A percentile compares a stretch with the other conserved stretches of the same genome.
Evolutionary conservation across 2,113 vertebrate species (phyloP).

Genomic region (Phyllostomus discolor): DNA sequence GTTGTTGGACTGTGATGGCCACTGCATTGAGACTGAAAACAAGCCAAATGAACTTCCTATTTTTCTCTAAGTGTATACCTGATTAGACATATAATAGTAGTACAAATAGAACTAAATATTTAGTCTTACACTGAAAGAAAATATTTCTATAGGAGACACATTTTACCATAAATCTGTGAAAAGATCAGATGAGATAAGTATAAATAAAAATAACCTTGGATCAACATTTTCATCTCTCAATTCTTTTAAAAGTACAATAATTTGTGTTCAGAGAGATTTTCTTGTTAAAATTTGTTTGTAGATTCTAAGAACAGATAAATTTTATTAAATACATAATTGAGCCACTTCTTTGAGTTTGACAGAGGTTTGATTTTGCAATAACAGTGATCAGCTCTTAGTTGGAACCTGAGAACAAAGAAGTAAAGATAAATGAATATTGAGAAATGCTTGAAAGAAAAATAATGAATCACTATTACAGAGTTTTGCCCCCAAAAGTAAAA

Average conservation of each 20-base stretch:
- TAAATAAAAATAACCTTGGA: slow-evolving; percentile 2
- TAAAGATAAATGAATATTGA: background rate
- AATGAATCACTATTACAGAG: background rate
- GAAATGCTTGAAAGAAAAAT: background rate
- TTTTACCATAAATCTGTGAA: background rate
- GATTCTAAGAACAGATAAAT: background rate
- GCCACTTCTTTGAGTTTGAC: background rate
- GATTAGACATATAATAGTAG: background rate
- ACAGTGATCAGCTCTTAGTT: background rate
- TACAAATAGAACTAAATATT: background rate
- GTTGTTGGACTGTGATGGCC: background rate
- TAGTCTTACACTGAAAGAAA: background rate
- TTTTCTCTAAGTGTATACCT: background rate
- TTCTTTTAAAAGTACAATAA: background rate
- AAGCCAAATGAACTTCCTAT: background rate
- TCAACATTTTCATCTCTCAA: background rate
- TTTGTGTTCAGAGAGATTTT: background rate
- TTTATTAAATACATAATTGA: background rate
- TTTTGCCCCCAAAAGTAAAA: background rate
- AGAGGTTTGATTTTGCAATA: background rate
- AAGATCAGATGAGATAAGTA: background rate
- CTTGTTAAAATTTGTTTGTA: background rate
- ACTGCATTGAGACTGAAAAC: background rate
- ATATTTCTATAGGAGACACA: background rate
- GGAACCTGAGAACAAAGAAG: slow-evolving; percentile 12